Percentiles rank a stretch among this genome's conserved stretches.
Evolutionary conservation across 2,113 vertebrate genomes (phyloP).

Genomic region (Zapornia atra): DNA sequence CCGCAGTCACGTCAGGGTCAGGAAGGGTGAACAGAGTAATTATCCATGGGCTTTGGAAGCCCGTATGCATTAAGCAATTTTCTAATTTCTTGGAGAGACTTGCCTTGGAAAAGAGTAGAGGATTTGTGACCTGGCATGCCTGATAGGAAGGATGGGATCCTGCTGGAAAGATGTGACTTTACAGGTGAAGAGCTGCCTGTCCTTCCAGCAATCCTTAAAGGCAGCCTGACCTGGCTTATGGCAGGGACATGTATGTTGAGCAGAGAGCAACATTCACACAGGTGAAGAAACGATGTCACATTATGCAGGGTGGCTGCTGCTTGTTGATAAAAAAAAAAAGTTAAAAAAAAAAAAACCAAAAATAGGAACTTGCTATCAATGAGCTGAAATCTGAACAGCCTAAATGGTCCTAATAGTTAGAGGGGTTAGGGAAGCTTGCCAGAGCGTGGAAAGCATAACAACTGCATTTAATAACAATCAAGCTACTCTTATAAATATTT

Average conservation of each 20-base stretch:
- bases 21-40: background rate
- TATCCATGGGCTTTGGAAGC: background rate
- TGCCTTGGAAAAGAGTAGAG: background rate
- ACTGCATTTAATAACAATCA: conserved; percentile 71
- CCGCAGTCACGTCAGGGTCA: background rate
- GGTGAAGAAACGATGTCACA: background rate
- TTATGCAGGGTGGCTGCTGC: background rate
- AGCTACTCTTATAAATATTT: conserved; percentile 79
- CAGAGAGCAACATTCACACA: conserved; percentile 14
- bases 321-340: background rate
- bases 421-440: conserved; percentile 53
- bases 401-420: conserved; percentile 46
- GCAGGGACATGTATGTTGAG: background rate
- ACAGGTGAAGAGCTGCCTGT: background rate
- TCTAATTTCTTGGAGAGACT: conserved; percentile 26
- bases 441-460: conserved; percentile 47
- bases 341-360: background rate
- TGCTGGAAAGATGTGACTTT: background rate
- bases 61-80: conserved; percentile 19
- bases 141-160: conserved; percentile 21
- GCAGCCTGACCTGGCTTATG: background rate
- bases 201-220: background rate
- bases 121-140: background rate
- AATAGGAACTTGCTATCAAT: conserved; percentile 23
- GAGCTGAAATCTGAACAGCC: conserved; percentile 49